Evolutionary conservation across 1,140 invertebrate genomes (phyloP), one percentile per base, ranked within the genome.

Genomic region (Caenorhabditis tropicalis): DNA sequence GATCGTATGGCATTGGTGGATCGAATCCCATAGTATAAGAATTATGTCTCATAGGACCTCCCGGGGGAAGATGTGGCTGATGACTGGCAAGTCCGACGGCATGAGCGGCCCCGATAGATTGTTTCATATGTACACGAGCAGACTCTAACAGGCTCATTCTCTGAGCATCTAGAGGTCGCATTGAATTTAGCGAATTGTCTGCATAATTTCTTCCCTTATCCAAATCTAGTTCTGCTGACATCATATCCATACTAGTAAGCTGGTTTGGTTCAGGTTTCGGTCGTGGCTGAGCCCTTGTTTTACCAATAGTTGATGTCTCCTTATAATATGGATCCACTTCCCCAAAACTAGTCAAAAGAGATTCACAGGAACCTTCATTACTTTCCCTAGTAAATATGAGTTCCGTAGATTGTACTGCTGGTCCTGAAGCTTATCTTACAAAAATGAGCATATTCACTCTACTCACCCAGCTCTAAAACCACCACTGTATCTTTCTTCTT

Each of bases 41-140:
- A 43, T 74, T 15, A 24, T 74, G 65, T 31, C 65, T 39, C 65
- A 74, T 43, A 31, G 65, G 65, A 10, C 65, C 58, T 15, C n/a
- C 65, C 1, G 65, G 65, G 24, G 65, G 33, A 74, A 12, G 4
- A 10, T 12, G n/a, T 43, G 21, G 21, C n/a, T 74, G 65, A 24
- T 74, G 65, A n/a, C 65, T 74, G 1, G 65, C 65, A 43, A 74
- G 65, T 24, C 65, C 65, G 15, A 74, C 65, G 27, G 65, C 65
- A 43, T 74, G 65, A n/a, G 65, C 65, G 9, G 65, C 65, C 21
- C 65, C 65, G 15, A 74, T 74, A 21, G 65, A 74, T 74, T 74
- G 65, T 24, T 46, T 74, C 65, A 74, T 74, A 3, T 31, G 65
- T 10, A 74, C 36, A 43, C 65, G 65, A 24, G 65, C 65, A 21